phyloP scores from a whole-genome alignment of 2,888 invertebrate genomes.

The Patella caerulea region DNA sequence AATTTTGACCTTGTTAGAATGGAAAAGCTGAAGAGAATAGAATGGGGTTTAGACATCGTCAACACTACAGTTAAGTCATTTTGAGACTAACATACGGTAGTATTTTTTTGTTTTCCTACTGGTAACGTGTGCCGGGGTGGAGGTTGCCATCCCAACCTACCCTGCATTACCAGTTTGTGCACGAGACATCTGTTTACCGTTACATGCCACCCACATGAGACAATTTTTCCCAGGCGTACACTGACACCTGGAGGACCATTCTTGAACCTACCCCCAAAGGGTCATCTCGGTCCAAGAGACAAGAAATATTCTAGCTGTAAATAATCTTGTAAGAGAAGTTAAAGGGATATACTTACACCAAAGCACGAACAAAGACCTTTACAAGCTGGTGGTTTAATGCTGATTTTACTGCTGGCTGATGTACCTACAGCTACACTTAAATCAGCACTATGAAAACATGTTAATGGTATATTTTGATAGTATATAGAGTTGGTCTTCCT shows the following conservation, averaged over 20 bases:
- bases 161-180: too few relatives aligned
- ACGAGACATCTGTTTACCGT: too few relatives aligned
- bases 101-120: too few relatives aligned
- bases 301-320: background rate
- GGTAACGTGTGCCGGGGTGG: too few relatives aligned
- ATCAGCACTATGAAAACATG: constrained; percentile 61
- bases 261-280: background rate
- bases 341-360: constrained; percentile 46
- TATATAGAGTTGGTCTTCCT: constrained; percentile 57
- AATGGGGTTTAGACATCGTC: too few relatives aligned
- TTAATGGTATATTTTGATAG: constrained; percentile 62
- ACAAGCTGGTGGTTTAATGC: constrained; percentile 45
- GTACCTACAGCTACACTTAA: constrained; percentile 54
- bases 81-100: too few relatives aligned
- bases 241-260: background rate
- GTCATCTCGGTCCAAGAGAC: background rate
- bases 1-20: too few relatives aligned
- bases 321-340: background rate
- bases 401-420: constrained; percentile 55
- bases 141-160: too few relatives aligned
- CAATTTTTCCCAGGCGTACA: constrained; percentile 14
- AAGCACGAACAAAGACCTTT: constrained; percentile 56
- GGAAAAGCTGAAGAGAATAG: too few relatives aligned
- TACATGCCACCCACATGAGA: constrained; percentile 7
- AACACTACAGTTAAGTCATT: too few relatives aligned